Conservation (phyloP, 2,113 vertebrate species). For the Bambusicola thoracicus region DNA sequence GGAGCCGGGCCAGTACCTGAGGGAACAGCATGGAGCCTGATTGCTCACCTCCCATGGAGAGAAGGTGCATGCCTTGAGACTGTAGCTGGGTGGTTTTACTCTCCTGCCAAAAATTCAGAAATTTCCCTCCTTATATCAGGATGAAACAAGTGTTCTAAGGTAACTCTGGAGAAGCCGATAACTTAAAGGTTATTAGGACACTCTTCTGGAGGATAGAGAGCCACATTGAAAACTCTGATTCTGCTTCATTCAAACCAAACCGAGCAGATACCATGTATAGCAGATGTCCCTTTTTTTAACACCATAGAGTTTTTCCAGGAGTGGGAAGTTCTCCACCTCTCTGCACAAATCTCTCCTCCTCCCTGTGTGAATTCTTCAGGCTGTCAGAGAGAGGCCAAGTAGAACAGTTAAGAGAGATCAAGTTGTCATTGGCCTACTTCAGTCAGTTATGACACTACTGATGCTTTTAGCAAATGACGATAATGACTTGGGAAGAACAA, state of each 20-base stretch:
- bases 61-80: conserved; percentile 40
- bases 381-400: not conserved
- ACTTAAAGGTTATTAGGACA: not conserved
- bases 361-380: not conserved
- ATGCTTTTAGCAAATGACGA: not conserved
- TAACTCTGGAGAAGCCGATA: not conserved
- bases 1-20: conserved; percentile 60
- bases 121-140: conserved; percentile 24
- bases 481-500: not conserved
- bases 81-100: conserved; percentile 68
- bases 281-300: not conserved
- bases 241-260: not conserved
- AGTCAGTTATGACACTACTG: not conserved
- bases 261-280: not conserved
- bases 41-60: conserved; percentile 69
- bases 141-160: conserved; percentile 41
- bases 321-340: not conserved
- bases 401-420: not conserved
- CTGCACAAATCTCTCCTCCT: not conserved
- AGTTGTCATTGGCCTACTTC: not conserved
- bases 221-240: not conserved
- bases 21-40: conserved; percentile 24
- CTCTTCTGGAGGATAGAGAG: not conserved
- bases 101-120: conserved; percentile 58
- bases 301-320: not conserved